Evolutionary conservation across 1,140 invertebrate genomes (phyloP).

Genomic region (Colletes latitarsis): DNA sequence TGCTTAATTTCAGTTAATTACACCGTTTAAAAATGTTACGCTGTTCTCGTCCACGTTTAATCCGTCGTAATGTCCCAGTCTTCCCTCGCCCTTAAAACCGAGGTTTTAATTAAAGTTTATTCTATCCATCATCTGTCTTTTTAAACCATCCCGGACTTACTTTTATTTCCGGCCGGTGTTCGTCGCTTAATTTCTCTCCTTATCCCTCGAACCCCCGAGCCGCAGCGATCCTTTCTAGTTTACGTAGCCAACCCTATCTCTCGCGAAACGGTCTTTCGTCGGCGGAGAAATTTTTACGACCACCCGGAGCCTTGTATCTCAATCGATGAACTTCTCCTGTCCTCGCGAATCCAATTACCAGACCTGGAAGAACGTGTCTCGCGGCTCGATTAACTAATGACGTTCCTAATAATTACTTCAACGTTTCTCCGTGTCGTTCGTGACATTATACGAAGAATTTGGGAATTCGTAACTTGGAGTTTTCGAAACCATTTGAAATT

Average conservation of each 20-base stretch:
- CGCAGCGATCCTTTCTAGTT: not conserved
- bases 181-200: conserved; percentile 21
- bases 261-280: no score
- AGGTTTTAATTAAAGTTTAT: conserved; percentile 64
- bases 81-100: conserved; percentile 48
- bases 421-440: not conserved
- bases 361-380: no score
- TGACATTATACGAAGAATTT: not conserved
- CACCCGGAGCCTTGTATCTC: no score
- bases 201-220: not conserved
- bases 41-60: conserved; percentile 41
- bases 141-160: conserved; percentile 46
- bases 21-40: conserved; percentile 41
- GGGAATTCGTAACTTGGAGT: not conserved
- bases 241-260: not conserved
- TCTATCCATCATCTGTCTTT: conserved; percentile 59
- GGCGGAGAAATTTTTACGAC: not conserved
- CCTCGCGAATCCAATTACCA: conserved; percentile 5
- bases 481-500: no score
- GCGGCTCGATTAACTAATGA: not conserved
- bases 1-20: conserved; percentile 31
- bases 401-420: not conserved
- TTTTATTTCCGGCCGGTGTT: conserved; percentile 55
- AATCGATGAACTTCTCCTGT: conserved; percentile 10
- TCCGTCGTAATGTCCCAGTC: conserved; percentile 33